Conservation (phyloP, 1,140 invertebrate genomes). For the Papilio glaucus region DNA sequence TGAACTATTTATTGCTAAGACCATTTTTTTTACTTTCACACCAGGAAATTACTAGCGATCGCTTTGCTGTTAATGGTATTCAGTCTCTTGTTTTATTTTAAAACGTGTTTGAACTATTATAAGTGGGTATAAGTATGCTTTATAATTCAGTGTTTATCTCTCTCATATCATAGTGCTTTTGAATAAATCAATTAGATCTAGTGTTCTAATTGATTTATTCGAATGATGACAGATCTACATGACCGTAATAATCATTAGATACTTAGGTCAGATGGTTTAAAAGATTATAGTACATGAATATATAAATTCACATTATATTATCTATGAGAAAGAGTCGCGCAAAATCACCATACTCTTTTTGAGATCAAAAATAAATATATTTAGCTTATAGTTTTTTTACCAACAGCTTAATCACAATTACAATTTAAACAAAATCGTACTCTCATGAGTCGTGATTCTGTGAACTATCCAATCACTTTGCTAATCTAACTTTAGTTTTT, state of each 20-base stretch:
- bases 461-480: neutral
- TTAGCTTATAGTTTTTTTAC: no score
- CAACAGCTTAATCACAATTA: no score
- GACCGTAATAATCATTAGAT: no score
- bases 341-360: no score
- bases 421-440: neutral
- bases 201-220: no score
- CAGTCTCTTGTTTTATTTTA: constrained; percentile 17
- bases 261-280: no score
- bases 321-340: no score
- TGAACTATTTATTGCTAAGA: constrained; percentile 52
- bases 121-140: constrained; percentile 2
- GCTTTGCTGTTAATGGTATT: constrained; percentile 22
- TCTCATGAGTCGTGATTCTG: neutral
- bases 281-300: no score
- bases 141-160: neutral
- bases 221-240: no score
- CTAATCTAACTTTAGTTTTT: neutral
- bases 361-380: no score
- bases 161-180: neutral
- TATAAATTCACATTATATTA: no score
- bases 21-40: constrained; percentile 37
- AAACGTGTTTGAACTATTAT: neutral
- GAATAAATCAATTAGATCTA: no score
- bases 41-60: constrained; percentile 30